These are phyloP conservation scores for Anthopleura sola DNA, from an alignment of 64 coral and sea anemone genomes.

Conservation along the genomic window DNA sequence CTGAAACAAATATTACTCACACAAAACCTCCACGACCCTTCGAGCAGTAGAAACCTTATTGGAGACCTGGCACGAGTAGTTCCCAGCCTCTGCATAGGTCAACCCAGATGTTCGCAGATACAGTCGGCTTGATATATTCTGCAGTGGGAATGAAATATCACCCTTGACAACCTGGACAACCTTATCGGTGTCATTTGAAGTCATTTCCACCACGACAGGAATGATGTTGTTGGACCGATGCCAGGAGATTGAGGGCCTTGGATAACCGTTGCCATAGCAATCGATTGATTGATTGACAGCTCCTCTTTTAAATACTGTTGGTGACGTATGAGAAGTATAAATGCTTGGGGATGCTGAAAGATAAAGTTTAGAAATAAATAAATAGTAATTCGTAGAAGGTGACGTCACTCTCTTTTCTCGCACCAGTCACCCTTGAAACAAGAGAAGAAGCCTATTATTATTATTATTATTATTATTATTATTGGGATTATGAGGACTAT, in stretches of 20 bases:
- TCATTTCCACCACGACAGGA: background rate
- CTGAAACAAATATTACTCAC: slow-evolving; percentile 27
- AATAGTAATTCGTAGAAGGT: background rate
- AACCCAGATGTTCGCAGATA: slow-evolving; percentile 47
- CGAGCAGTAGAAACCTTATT: background rate
- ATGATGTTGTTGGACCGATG: background rate
- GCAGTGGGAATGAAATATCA: background rate
- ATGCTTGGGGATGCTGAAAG: background rate
- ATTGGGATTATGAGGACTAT: too few relatives aligned
- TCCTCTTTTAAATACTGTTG: background rate
- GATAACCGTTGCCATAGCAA: slow-evolving; percentile 48
- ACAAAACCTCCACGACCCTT: slow-evolving; percentile 45
- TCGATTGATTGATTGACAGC: slow-evolving; percentile 14
- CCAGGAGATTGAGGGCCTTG: slow-evolving; percentile 19
- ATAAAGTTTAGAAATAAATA: background rate
- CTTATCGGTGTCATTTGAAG: background rate
- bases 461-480: too few relatives aligned
- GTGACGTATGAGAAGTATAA: background rate
- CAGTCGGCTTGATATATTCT: slow-evolving; percentile 29
- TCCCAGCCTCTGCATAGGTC: slow-evolving; percentile 51
- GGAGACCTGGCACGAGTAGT: slow-evolving; percentile 43
- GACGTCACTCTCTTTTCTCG: background rate
- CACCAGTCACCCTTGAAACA: background rate
- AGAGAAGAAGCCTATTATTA: background rate
- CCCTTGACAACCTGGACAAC: slow-evolving; percentile 20